Percentiles rank a stretch among this genome's conserved stretches.
Evolutionary conservation across 2,888 invertebrate species (phyloP).

Genomic region (Dryobota labecula): DNA sequence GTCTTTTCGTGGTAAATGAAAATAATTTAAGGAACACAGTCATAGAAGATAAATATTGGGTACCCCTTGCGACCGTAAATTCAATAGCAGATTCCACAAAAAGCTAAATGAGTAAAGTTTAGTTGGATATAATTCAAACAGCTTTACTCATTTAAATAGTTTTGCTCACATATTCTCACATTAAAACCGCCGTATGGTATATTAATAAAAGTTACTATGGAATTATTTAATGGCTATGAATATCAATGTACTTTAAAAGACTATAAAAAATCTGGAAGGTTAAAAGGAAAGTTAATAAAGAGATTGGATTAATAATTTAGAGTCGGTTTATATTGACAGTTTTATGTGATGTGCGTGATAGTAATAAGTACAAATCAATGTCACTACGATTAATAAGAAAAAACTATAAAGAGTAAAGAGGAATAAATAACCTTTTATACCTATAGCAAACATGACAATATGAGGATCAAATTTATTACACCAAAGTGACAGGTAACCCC

Average conservation of each 20-base stretch:
- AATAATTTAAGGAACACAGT: not conserved
- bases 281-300: slow-evolving; percentile 67
- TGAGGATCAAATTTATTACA: slow-evolving; percentile 8
- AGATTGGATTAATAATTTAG: slow-evolving; percentile 63
- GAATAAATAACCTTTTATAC: not conserved
- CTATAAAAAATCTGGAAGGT: slow-evolving; percentile 64
- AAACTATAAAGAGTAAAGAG: slow-evolving; percentile 22
- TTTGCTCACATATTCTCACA: slow-evolving; percentile 53
- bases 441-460: slow-evolving; percentile 7
- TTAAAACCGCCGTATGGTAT: slow-evolving; percentile 48
- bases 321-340: slow-evolving; percentile 63
- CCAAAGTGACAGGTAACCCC: not conserved
- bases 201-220: slow-evolving; percentile 61
- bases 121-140: slow-evolving; percentile 33
- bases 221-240: slow-evolving; percentile 65
- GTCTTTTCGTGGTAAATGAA: not conserved
- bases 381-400: slow-evolving; percentile 33
- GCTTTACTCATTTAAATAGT: slow-evolving; percentile 45
- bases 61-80: slow-evolving; percentile 22
- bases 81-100: slow-evolving; percentile 28
- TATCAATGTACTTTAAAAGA: slow-evolving; percentile 64
- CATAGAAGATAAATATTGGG: slow-evolving; percentile 2
- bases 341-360: slow-evolving; percentile 62
- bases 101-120: slow-evolving; percentile 53
- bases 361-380: slow-evolving; percentile 65